These are phyloP conservation scores for Todiramphus saurophagus DNA, from an alignment of 2,113 vertebrate species.

Conservation along the genomic window DNA sequence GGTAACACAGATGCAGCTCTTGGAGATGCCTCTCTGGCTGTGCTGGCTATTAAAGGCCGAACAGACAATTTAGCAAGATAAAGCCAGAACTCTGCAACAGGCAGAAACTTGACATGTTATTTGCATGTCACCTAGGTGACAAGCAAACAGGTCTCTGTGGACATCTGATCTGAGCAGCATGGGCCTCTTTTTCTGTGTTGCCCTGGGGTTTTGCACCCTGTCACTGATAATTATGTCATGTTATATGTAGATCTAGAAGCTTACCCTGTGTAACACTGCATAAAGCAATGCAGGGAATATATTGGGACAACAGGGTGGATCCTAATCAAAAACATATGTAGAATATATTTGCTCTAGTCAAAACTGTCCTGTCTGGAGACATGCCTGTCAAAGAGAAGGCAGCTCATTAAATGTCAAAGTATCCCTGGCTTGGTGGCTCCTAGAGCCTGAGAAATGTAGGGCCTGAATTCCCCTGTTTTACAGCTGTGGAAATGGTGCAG, in stretches of 20 bases:
- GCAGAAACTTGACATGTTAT: background rate
- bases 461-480: background rate
- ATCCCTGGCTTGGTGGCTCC: background rate
- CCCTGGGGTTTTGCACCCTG: background rate
- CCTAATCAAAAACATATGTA: conserved; percentile 19
- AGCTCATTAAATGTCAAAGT: conserved; percentile 3
- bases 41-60: background rate
- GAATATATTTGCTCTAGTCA: background rate
- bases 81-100: background rate
- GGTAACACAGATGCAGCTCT: rapidly evolving
- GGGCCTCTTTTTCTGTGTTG: background rate
- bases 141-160: background rate
- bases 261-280: background rate
- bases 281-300: background rate
- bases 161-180: background rate
- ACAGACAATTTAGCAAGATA: background rate
- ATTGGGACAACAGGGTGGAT: background rate
- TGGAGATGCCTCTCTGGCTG: background rate
- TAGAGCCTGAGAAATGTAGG: conserved; percentile 9
- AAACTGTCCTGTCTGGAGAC: conserved; percentile 11
- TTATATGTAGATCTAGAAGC: background rate
- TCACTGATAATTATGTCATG: conserved; percentile 22
- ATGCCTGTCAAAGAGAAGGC: background rate
- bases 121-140: background rate
- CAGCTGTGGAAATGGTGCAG: background rate